Evolutionary conservation across 1,140 invertebrate genomes (phyloP), one percentile per base, ranked within the genome.

Genomic region (Nasonia vitripennis): DNA sequence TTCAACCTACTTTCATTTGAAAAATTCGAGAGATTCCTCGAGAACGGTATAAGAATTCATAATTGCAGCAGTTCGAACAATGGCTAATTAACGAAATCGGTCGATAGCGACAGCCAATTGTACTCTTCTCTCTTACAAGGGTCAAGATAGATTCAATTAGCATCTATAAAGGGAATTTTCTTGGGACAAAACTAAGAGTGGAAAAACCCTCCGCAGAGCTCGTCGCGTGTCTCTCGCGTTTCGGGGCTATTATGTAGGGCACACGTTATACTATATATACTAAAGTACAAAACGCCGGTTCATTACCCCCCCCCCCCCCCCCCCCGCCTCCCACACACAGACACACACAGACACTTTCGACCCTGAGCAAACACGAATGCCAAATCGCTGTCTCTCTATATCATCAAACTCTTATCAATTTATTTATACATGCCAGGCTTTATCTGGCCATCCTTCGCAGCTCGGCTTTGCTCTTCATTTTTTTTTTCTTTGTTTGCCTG

Each of bases 351-450:
- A 62, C 20, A 62, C 20, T 4, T 3, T 20, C 55, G 20, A 6
- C 55, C 55, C 55, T 62, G 55, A 62, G 17, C 55, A 62, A 62
- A n/a, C 41, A 45, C 55, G 55, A 62, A 62, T 62, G 7, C 55
- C 17, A 62, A 62, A 62, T 62, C 55, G 17, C 55, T 62, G 55
- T 20, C 55, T 62, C 55, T 62, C 55, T 62, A n/a, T 62, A 62
- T 20, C 55, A 62, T 62, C 55, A 62, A 62, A 62, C 55, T 62
- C 55, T 62, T 62, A 62, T 62, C 55, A 62, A 62, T 62, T 62
- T 62, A 62, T 62, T 20, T 62, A 62, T n/a, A 62, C 55, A 62
- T 14, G 17, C 55, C 55, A 62, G 55, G 55, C 17, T 62, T 62
- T 62, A 62, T 62, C 55, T 62, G 55, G 55, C 20, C 55, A 20